Evolutionary conservation across 92 coral and sea anemone species (phyloP).

Genomic region (Parazoanthus atlanticus): DNA sequence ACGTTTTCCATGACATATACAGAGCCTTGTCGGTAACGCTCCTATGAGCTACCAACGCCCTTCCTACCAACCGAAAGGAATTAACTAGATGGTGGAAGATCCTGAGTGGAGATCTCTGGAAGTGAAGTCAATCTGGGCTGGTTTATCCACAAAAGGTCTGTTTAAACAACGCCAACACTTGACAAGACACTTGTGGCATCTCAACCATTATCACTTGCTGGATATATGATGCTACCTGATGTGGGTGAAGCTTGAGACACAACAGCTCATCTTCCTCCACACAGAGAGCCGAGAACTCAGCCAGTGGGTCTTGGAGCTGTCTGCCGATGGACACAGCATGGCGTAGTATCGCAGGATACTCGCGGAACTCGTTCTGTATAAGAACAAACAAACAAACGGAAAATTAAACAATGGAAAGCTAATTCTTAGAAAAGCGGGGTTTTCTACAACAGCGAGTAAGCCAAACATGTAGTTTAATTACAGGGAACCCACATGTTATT

Average conservation of each 20-base stretch:
- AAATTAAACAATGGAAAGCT: background rate
- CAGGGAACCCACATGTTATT: too few relatives aligned
- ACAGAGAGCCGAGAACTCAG: conserved; percentile 91
- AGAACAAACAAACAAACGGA: background rate
- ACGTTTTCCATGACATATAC: too few relatives aligned
- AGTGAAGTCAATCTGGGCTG: background rate
- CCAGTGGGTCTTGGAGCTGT: conserved; percentile 90
- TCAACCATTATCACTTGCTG: background rate
- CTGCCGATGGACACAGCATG: conserved; percentile 98
- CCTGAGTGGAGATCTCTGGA: too few relatives aligned
- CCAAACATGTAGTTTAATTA: too few relatives aligned
- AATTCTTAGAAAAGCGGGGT: background rate
- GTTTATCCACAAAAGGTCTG: background rate
- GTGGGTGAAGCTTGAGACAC: conserved; percentile 86
- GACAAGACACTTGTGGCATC: background rate
- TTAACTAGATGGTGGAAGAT: too few relatives aligned
- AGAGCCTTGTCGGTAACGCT: background rate
- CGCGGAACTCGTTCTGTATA: conserved; percentile 88
- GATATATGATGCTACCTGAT: conserved; percentile 66
- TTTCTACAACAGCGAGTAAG: too few relatives aligned
- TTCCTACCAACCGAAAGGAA: background rate
- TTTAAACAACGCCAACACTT: background rate
- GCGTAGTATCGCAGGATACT: conserved; percentile 91
- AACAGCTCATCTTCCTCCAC: conserved; percentile 93
- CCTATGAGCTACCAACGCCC: too few relatives aligned